phyloP scores from a whole-genome alignment of 2,888 invertebrate genomes.

The Mallateleia sp. region DNA sequence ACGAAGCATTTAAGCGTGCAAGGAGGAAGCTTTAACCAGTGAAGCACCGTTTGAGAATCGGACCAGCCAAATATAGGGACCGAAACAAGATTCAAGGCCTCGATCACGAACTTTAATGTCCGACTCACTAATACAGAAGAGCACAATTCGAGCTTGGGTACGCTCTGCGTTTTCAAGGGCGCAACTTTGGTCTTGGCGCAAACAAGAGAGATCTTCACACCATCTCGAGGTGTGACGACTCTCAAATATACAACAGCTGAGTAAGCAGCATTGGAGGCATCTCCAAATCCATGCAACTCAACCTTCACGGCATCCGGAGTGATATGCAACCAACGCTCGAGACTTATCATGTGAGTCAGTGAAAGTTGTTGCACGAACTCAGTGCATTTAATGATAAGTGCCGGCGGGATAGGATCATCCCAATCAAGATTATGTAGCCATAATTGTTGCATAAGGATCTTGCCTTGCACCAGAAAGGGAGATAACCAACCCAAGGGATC shows the following conservation, averaged over 20 bases:
- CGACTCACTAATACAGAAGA: constrained; percentile 49
- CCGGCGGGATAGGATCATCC: not conserved
- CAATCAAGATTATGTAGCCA: not conserved
- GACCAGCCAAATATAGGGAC: not conserved
- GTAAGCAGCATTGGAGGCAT: constrained; percentile 61
- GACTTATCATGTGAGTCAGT: no score
- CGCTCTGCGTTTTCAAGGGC: constrained; percentile 2
- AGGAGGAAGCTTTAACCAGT: constrained; percentile 44
- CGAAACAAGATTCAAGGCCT: not conserved
- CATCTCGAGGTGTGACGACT: not conserved
- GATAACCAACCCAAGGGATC: not conserved
- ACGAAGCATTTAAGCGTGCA: constrained; percentile 66
- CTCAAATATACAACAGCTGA: constrained; percentile 53
- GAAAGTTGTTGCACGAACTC: not conserved
- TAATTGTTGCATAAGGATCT: not conserved
- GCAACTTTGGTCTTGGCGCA: constrained; percentile 62
- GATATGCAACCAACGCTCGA: not conserved
- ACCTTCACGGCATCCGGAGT: not conserved
- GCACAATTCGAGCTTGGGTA: constrained; percentile 55
- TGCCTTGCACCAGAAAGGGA: not conserved
- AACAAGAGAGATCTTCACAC: not conserved
- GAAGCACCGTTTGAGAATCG: constrained; percentile 17
- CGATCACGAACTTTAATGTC: not conserved
- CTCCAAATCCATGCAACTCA: constrained; percentile 70
- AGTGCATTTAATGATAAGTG: not conserved